Base-by-base conservation (phyloP, 2,888 invertebrate species). In the Pheosia gnoma region DNA sequence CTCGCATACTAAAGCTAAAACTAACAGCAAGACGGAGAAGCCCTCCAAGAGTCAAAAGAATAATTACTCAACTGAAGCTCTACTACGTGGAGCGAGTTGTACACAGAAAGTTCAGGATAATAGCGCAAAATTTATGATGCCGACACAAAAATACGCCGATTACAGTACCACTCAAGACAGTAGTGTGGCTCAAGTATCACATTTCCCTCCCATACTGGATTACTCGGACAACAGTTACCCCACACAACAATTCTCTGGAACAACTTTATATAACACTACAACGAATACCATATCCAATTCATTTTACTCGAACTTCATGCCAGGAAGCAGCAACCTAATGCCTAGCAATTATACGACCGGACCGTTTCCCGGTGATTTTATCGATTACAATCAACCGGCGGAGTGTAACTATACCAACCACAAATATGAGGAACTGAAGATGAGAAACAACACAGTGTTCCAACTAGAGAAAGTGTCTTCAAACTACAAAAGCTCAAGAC, bases 271-370 rank as follows among this genome's bases (percentile, higher is more conserved):
- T 68, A 93, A 92, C 69, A 82, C 90, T 13, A 90, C 93, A 8
- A 90, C 91, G 37, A 93, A 90, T 71, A 92, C 93, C 4, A 88
- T 93, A 74, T 90, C 93, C 0, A 93, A 93, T 81, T 87, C 91
- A 0, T 93, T 93, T 81, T 93, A 93, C 76, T 83, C 91, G 0
- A 93, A 93, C 68, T 91, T 93, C 71, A 93, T 93, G 86, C 88
- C 92, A 5, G 87, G 87, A 59, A 85, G 86, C 67, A 84, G 86
- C 58, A 93, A 92, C 70, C 75, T 93, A 66, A 92, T 93, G 90
- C 67, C 90, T 1, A 78, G 87, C 61, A 93, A 91, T 77, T 93
- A 92, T 67, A 68, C 88, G 9, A 83, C 85, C 62, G 90, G 86
- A 8, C 88, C 90, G 9, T 93, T 91, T 66, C 75, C 91, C 60